Base-by-base conservation (phyloP, 2,113 vertebrate genomes). In the Clarias gariepinus region DNA sequence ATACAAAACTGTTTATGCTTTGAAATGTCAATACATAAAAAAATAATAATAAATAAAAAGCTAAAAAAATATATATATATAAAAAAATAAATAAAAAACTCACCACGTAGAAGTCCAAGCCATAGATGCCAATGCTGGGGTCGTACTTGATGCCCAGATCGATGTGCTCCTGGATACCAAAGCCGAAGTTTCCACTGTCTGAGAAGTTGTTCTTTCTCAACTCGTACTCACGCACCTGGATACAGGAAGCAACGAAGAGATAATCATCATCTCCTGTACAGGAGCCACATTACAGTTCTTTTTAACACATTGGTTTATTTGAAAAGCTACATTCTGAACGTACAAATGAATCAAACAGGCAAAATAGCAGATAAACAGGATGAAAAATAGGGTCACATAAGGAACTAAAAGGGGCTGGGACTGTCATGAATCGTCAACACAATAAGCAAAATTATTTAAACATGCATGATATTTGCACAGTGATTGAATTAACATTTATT, bases 181-280 rank as follows among this genome's bases (percentile, higher is more conserved):
- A 99, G 86, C 98, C 98, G 13, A 99, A 99, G 95, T 99, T 99
- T 76, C 98, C 98, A 0, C 98, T 99, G 84, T 99, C 97, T 0
- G 98, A 99, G 93, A 99, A 99, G 95, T 99, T 99, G 91, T 98
- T 99, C 94, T 99, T 99, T 52, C 97, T 96, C 94, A 99, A 86
- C 90, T 99, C 98, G 0, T 99, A 99, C 90, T 99, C 98, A 10
- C 98, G 96, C 92, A 99, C 98, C 98, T 99, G 91, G 63, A 89
- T 12, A 85, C 66, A 82, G 84, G 79, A 0, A 8, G 61, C 7
- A 36, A 55, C 25, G 21, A 74, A 6, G 5, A 86, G 23, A 11
- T 8, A 1, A 78, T 78, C 18, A 55, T 3, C n/a, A 18, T 30
- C 11, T 52, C 23, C 9, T 47, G 47, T 0, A 55, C 52, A 55